These are phyloP conservation scores for Melanchra persicariae DNA, from an alignment of 2,888 invertebrate species.

Conservation along the genomic window DNA sequence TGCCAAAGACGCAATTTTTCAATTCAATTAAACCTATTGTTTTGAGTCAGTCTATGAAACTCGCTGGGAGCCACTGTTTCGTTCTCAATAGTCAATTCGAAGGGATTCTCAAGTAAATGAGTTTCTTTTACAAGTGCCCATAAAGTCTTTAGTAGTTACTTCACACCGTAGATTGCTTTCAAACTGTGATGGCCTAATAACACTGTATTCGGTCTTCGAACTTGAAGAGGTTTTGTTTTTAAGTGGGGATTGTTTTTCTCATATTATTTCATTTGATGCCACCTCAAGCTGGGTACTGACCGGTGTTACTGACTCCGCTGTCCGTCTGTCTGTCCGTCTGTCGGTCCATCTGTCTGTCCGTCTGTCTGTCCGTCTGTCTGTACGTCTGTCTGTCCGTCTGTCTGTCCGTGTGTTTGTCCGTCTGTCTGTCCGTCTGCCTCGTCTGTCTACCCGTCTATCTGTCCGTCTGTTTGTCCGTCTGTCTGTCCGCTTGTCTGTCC, in stretches of 20 bases:
- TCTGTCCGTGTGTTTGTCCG: no score
- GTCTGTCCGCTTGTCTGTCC: no score
- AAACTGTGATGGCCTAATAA: slow-evolving; percentile 50
- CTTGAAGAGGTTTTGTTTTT: slow-evolving; percentile 16
- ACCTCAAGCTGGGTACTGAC: no score
- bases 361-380: no score
- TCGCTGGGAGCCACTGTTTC: slow-evolving; percentile 33
- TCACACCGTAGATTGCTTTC: slow-evolving; percentile 40
- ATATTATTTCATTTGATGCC: background rate
- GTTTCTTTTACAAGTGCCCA: slow-evolving; percentile 54
- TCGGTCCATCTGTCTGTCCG: no score
- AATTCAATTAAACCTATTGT: slow-evolving; percentile 47
- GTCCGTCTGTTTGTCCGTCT: no score
- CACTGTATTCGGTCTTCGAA: slow-evolving; percentile 33
- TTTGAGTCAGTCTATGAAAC: slow-evolving; percentile 39
- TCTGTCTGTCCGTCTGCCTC: no score
- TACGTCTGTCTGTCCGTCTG: no score
- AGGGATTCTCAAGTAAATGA: slow-evolving; percentile 51
- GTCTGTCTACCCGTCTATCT: no score
- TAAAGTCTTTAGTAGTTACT: slow-evolving; percentile 56
- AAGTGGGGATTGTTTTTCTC: slow-evolving; percentile 5
- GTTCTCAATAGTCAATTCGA: slow-evolving; percentile 33
- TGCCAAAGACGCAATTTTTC: slow-evolving; percentile 41
- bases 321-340: no score
- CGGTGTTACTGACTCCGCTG: no score